Base-by-base conservation (phyloP, 2,113 vertebrate species). In the Malurus alboscapulatus region DNA sequence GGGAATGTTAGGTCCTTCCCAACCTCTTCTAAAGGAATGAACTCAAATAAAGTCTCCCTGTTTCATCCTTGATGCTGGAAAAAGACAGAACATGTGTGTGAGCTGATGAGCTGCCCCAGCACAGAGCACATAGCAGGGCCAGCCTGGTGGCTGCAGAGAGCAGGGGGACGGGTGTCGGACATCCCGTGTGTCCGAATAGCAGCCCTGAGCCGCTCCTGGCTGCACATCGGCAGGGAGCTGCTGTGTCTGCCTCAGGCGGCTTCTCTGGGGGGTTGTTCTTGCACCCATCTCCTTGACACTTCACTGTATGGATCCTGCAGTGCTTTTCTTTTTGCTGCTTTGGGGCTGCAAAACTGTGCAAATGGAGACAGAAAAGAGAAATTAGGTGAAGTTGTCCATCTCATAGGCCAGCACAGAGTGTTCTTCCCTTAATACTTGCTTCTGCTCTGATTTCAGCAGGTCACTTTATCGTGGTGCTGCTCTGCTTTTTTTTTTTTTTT, bases 191-290 rank as follows among this genome's bases (percentile, higher is more conserved):
- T 17, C n/a, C 4, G 36, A 25, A 20, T 69, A 45, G 14, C 36
- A 1, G 0, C 12, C 20, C 12, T 5, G 8, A 4, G 19, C 3
- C 0, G 0, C 6, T 8, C 15, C 27, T 9, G 36, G 32, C 55
- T 10, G 18, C 0, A 2, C 38, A 15, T 12, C 14, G n/a, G 0
- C 6, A 32, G n/a, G 40, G 50, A 67, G 45, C 44, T 63, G 2
- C 2, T 20, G 20, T 30, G 22, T 25, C 73, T 75, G 45, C 51
- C 30, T 5, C 8, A 48, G 34, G 26, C 34, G 6, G 22, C 9
- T 6, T 57, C 61, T n/a, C 17, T 8, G 40, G 34, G 26, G 42
- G 26, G 12, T 7, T 63, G 61, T 4, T 74, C 36, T 61, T 74
- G 50, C 58, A 48, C 55, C 34, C 4, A 1, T 12, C 30, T 44